Evolutionary conservation across 2,888 invertebrate genomes (phyloP), one percentile per base, ranked within the genome.

Genomic region (Eilema sororculum): DNA sequence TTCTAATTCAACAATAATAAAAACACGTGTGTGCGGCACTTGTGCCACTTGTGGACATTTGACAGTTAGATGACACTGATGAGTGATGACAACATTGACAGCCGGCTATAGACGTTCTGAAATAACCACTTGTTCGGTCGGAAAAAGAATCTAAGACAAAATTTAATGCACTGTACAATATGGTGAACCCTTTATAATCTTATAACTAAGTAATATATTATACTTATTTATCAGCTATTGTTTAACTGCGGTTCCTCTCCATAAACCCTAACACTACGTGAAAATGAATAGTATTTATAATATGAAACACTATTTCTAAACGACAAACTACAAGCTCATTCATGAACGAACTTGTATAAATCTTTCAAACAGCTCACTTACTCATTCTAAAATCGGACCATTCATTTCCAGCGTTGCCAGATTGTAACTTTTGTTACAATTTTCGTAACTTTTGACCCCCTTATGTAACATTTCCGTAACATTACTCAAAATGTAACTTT

Each of bases 1-100:
- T 20, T 30, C 62, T 56, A 72, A 65, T 74, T 71, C 41, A 69
- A 72, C 74, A 77, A 84, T 78, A 87, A 86, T 83, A 87, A 69
- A 84, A 85, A 85, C 89, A 88, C 87, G 87, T 88, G 89, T 70
- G 22, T 5, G 52, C n/a, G 9, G 20, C 16, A 46, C 20, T 46
- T 4, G 46, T 0, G 30, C 1, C 0, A 8, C 41, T 41, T 41
- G 41, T 41, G 56, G 37, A 57, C 12, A 37, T 30, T 22, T 28
- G 67, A 67, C 70, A 74, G n/a, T n/a, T n/a, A n/a, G n/a, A 10
- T 65, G 30, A 25, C 52, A 69, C 4, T 16, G 3, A 16, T 59
- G 66, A 69, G 0, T 16, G 3, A 16, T 59, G 66, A 65, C 9
- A 64, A 9, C 4, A 52, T 6, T 52, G 52, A 52, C 52, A 52